Conservation (phyloP, 2,888 invertebrate species). For the Leptopilina syphax region DNA sequence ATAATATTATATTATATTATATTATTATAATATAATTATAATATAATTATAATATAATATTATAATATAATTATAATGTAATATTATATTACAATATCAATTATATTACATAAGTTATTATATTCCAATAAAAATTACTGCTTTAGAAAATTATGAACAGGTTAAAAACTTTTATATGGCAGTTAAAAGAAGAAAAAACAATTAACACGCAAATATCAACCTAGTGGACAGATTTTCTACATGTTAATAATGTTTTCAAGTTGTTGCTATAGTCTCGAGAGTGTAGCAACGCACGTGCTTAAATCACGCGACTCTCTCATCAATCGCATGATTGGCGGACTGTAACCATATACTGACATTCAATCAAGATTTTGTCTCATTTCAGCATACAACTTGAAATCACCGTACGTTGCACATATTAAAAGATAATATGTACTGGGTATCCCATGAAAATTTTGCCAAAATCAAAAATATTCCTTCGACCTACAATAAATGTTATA, state of each 20-base stretch:
- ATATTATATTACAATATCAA: no score
- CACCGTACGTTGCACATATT: not conserved
- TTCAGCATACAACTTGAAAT: slow-evolving; percentile 13
- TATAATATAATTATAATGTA: no score
- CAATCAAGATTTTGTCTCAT: slow-evolving; percentile 29
- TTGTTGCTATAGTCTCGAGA: slow-evolving; percentile 13
- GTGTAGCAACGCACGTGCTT: slow-evolving; percentile 13
- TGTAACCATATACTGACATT: not conserved
- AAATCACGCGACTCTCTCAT: slow-evolving; percentile 32
- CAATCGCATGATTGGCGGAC: slow-evolving; percentile 29
- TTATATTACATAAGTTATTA: no score
- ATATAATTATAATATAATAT: no score
- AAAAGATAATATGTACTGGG: not conserved
- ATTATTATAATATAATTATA: no score
- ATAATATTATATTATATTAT: no score
- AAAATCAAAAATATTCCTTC: no score
- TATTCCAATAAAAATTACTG: no score
- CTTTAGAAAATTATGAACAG: no score
- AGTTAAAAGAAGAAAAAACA: slow-evolving; percentile 2
- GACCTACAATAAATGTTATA: no score
- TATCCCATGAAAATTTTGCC: no score
- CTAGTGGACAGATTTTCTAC: not conserved
- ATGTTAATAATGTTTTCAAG: slow-evolving; percentile 16
- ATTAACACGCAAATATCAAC: slow-evolving; percentile 8
- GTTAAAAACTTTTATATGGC: no score